Conservation (phyloP, 2,797 vertebrate genomes). For the Monodelphis domestica region DNA sequence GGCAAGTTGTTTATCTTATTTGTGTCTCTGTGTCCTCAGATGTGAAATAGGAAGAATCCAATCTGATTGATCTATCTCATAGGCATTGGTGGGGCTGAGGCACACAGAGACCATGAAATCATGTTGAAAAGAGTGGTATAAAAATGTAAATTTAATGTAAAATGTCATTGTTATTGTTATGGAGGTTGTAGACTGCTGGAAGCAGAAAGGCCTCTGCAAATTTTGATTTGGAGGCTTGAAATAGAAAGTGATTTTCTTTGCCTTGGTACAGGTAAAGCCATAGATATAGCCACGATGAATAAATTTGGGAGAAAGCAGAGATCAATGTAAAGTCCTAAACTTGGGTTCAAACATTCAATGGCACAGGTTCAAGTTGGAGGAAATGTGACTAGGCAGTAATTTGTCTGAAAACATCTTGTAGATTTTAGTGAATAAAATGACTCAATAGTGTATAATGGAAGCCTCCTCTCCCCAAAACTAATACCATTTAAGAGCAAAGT, state of each 20-base stretch:
- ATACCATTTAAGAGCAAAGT: background rate
- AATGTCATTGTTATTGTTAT: background rate
- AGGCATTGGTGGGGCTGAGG: background rate
- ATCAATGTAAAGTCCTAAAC: background rate
- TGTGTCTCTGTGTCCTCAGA: background rate
- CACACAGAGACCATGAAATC: background rate
- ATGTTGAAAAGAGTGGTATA: background rate
- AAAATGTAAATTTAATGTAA: background rate
- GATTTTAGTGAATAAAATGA: background rate
- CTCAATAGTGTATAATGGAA: background rate
- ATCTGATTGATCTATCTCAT: background rate
- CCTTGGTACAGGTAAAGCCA: background rate
- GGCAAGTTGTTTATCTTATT: background rate
- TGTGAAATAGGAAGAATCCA: background rate
- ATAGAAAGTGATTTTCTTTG: background rate
- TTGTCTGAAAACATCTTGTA: background rate
- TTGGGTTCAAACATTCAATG: background rate
- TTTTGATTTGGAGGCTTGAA: background rate
- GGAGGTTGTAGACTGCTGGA: background rate
- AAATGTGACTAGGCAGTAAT: background rate
- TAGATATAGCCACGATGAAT: background rate
- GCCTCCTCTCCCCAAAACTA: too few relatives aligned
- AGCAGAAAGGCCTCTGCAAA: background rate
- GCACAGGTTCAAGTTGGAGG: background rate
- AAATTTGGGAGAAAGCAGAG: background rate